phyloP scores from a whole-genome alignment of 92 coral and sea anemone species.

The Porites divaricata region DNA sequence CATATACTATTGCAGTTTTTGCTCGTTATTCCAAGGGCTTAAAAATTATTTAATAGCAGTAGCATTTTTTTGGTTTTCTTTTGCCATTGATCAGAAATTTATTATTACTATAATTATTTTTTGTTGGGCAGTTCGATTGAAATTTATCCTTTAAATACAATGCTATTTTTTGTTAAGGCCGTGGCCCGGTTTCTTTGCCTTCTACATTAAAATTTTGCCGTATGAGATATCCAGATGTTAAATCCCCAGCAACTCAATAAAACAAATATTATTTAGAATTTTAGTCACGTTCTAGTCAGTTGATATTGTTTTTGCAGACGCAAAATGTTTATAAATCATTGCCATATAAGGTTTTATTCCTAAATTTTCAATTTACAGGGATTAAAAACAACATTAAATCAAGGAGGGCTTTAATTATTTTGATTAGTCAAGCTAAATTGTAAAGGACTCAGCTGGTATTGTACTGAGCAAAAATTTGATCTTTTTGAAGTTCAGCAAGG shows the following conservation, averaged over 20 bases:
- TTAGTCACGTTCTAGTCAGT: not conserved
- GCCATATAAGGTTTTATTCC: not conserved
- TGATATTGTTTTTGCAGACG: not conserved
- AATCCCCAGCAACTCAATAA: not conserved
- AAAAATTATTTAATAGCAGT: not conserved
- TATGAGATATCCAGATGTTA: conserved; percentile 4
- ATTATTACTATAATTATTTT: too few relatives aligned
- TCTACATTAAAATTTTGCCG: not conserved
- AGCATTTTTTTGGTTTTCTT: too few relatives aligned
- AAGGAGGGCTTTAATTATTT: not conserved
- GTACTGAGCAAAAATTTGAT: not conserved
- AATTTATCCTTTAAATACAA: not conserved
- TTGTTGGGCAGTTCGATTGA: not conserved
- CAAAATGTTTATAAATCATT: not conserved
- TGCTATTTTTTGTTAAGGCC: not conserved
- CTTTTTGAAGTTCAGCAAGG: too few relatives aligned
- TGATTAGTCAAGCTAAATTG: not conserved
- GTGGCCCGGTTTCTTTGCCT: not conserved
- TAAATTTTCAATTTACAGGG: not conserved
- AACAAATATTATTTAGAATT: not conserved
- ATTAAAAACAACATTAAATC: not conserved
- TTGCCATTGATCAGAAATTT: too few relatives aligned
- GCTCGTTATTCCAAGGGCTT: not conserved
- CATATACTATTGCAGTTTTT: not conserved
- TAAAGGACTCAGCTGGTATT: not conserved